phyloP scores from a whole-genome alignment of 2,797 vertebrate species.

The Eulemur coronatus region DNA sequence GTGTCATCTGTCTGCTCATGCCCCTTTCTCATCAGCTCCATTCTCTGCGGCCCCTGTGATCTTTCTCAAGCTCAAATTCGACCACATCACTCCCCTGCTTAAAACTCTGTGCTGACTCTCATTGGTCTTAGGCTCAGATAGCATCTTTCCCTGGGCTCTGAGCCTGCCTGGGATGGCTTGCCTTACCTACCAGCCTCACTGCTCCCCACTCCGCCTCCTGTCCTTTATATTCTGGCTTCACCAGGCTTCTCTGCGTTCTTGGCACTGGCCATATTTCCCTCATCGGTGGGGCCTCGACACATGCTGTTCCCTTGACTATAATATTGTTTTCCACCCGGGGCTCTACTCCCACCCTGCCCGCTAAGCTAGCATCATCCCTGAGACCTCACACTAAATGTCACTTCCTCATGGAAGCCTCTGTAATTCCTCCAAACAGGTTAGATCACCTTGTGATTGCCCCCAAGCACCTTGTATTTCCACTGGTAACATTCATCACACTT shows the following conservation, averaged over 20 bases:
- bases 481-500: background rate
- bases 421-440: background rate
- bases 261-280: background rate
- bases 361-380: background rate
- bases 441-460: background rate
- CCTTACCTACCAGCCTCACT: background rate
- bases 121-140: background rate
- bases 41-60: too few relatives aligned
- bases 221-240: background rate
- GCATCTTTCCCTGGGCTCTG: background rate
- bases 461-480: background rate
- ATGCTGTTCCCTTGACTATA: background rate
- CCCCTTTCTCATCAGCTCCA: background rate
- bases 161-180: too few relatives aligned
- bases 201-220: background rate
- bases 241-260: background rate
- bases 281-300: too few relatives aligned
- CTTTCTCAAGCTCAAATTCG: background rate
- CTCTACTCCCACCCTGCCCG: rapidly evolving
- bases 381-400: background rate
- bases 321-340: background rate
- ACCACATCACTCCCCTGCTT: background rate
- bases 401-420: background rate
- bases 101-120: background rate
- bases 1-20: background rate